These are phyloP conservation scores for Drosophila sp. DNA, from an alignment of 1,140 invertebrate species.

Conservation along the genomic window DNA sequence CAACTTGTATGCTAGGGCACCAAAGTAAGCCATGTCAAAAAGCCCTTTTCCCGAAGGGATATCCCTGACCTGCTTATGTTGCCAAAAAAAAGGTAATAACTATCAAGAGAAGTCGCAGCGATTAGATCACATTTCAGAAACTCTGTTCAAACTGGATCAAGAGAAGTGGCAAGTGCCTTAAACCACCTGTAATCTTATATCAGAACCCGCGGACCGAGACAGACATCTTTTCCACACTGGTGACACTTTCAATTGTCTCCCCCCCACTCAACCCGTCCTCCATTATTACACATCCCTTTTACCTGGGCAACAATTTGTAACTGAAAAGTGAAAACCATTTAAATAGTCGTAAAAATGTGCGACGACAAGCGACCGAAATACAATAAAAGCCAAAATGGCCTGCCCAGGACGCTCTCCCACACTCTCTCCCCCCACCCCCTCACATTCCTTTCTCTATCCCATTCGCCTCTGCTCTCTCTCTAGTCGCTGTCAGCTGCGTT, in stretches of 20 bases:
- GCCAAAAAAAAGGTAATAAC: background rate
- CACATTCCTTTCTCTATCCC: background rate
- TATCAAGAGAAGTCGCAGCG: slow-evolving; percentile 1
- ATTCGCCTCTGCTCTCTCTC: slow-evolving; percentile 11
- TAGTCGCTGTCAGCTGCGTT: slow-evolving; percentile 72
- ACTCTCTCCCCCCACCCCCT: background rate
- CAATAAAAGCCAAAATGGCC: slow-evolving; percentile 68
- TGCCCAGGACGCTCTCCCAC: slow-evolving; percentile 5
- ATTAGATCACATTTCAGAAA: slow-evolving; percentile 13
- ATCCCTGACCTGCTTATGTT: no score
- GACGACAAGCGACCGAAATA: slow-evolving; percentile 72
- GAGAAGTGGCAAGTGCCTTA: background rate
- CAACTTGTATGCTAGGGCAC: no score
- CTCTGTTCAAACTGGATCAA: background rate
- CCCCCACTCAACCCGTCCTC: no score
- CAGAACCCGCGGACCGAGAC: background rate
- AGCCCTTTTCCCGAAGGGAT: no score
- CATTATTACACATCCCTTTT: background rate
- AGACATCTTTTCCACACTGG: background rate
- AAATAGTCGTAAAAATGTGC: slow-evolving; percentile 77
- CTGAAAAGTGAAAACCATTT: slow-evolving; percentile 73
- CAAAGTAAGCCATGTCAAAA: no score
- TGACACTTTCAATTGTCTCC: slow-evolving; percentile 15
- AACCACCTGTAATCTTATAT: slow-evolving; percentile 16
- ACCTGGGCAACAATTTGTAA: slow-evolving; percentile 62